These are phyloP conservation scores for Anthoscopus minutus DNA, from an alignment of 2,113 vertebrate species.

Conservation along the genomic window DNA sequence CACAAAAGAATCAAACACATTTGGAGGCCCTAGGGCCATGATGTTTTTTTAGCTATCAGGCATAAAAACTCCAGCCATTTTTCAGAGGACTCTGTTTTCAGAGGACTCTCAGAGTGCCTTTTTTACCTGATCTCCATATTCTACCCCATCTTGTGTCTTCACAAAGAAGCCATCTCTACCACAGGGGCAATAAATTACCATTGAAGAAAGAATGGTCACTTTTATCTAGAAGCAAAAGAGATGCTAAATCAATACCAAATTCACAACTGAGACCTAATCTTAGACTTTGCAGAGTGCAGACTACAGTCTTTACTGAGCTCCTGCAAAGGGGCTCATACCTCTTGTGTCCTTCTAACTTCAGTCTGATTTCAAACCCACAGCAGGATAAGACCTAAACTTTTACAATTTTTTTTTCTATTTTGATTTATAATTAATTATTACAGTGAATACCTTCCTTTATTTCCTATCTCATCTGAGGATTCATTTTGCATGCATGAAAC, in stretches of 20 bases:
- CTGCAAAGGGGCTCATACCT: background rate
- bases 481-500: background rate
- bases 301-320: background rate
- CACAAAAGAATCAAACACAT: conserved; percentile 16
- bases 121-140: background rate
- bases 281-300: background rate
- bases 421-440: background rate
- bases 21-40: background rate
- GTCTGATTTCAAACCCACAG: background rate
- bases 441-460: background rate
- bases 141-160: background rate
- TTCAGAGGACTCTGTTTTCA: background rate
- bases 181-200: background rate
- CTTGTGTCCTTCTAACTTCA: background rate
- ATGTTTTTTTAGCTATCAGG: background rate
- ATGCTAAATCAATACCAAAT: background rate
- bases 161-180: background rate
- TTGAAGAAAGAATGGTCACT: background rate
- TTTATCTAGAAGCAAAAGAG: background rate
- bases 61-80: background rate
- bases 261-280: background rate
- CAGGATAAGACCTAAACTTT: background rate
- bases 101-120: too few species aligned
- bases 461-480: background rate
- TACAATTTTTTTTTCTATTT: background rate